Evolutionary conservation across 2,797 vertebrate genomes (phyloP), one percentile per base, ranked within the genome.

Genomic region (Ptychadena robeensis): DNA sequence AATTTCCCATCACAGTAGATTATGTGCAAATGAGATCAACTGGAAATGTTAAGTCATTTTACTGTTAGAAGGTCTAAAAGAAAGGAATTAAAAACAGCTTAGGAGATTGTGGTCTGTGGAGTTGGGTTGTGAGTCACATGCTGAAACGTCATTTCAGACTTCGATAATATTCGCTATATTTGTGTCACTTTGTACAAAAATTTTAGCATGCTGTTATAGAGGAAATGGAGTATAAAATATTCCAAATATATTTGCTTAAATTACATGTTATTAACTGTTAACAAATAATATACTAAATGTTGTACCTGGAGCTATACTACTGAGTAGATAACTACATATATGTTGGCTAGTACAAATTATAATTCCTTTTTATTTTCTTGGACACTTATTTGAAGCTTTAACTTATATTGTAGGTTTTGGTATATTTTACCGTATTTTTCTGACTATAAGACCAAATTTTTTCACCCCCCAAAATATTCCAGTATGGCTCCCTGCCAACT

Each of bases 31-130:
- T 71, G 67, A 80, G 59, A 71, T 27, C 53, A 72, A 80, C 68
- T 71, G 67, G 79, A 72, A 80, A 80, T 80, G 68, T 80, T 73
- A 71, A 71, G 78, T 80, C 79, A 80, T 65, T 72, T 64, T 72
- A 72, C 79, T 34, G 53, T 70, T 70, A 80, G 5, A 11, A 64
- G 66, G 35, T 10, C 69, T 68, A 35, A 44, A n/a, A 32, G 61
- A 77, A n/a, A 5, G n/a, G 14, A 79, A 68, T 59, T 67, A 66
- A 57, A 79, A 22, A 44, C 34, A 57, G 64, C 14, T 79, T 68
- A 68, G 32, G 9, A 79, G 76, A 53, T 28, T 68, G 65, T 79
- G 65, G 65, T 79, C 31, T 44, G 22, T 63, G 15, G 68, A 72
- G 37, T 48, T 6, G 25, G 38, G 71, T 64, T 22, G 40, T 72